Base-by-base conservation (phyloP, 2,113 vertebrate genomes). In the Desmodus rotundus region DNA sequence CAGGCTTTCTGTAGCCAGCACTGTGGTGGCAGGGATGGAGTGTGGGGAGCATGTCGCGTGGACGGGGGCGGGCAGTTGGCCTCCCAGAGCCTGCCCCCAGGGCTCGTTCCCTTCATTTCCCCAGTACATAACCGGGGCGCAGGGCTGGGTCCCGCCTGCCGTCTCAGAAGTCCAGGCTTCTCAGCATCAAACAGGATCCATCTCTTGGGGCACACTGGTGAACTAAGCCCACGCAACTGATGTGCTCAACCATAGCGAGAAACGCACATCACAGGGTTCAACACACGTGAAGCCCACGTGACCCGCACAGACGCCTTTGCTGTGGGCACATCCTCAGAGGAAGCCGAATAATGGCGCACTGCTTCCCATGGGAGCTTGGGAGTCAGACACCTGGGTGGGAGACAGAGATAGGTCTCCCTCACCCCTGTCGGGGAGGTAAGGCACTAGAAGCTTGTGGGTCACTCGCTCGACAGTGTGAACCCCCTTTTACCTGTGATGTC, bases 41-140 rank as follows among this genome's bases (percentile, higher is more conserved):
- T 2, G 12, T 70, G 77, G 70, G 47, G 33, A 7, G 43, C 7
- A 50, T 9, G 38, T 38, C 38, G 43, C 74, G 15, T 2, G 41
- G 26, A 7, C 17, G 12, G 68, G 31, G 90, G 54, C 24, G 20
- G 7, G 45, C 41, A 36, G 16, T 17, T 70, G 63, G 26, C 38
- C 63, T 67, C 61, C 24, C 19, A 31, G 36, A 93, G 31, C 87
- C 56, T 19, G 11, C 5, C 50, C 31, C 50, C 43, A 2, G 41
- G 43, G 65, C 31, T 68, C 45, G 8, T 76, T 33, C 7, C 14
- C 81, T 92, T 50, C 36, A 5, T 36, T 43, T 54, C 68, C 56
- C 74, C 17, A 17, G 58, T 36, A 4, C 6, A 6, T 15, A 26
- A 20, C 14, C 12, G 10, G 0, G 0, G 4, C 45, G 22, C 58